Evolutionary conservation across 2,888 invertebrate species (phyloP).

Genomic region (Eupelmus urozonus): DNA sequence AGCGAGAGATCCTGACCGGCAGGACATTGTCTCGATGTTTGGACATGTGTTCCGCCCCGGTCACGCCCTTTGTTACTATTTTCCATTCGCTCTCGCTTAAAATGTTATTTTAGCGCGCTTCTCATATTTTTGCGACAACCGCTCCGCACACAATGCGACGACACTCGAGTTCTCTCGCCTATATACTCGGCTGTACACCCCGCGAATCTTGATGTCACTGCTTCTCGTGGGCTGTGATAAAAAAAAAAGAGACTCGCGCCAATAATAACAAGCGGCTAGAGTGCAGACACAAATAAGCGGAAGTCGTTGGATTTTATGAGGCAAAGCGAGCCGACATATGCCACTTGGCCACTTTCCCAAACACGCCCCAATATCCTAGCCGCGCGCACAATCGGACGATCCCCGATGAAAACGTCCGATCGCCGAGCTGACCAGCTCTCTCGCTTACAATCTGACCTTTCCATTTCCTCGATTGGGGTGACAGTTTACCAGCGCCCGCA

Average conservation of each 20-base stretch:
- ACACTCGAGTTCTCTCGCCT: background rate
- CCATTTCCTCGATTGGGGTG: too few species aligned
- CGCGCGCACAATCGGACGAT: background rate
- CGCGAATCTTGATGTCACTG: too few species aligned
- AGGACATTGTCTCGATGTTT: conserved; percentile 76
- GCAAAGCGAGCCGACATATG: conserved; percentile 26
- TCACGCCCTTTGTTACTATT: conserved; percentile 77
- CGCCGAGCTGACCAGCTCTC: conserved; percentile 1
- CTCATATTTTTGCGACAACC: background rate
- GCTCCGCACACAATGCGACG: background rate
- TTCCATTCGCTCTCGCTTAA: conserved; percentile 74
- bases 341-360: conserved; percentile 14
- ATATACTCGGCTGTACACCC: background rate
- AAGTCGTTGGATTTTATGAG: conserved; percentile 38
- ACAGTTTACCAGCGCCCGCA: too few species aligned
- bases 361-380: conserved; percentile 63
- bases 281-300: conserved; percentile 22
- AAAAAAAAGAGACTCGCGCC: background rate
- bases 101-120: conserved; percentile 71
- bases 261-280: background rate
- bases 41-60: conserved; percentile 77
- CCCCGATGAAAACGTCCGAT: background rate
- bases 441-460: conserved; percentile 32
- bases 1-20: conserved; percentile 68
- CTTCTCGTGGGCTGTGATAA: too few species aligned